Evolutionary conservation across 2,888 invertebrate genomes (phyloP).

Genomic region (Agonopterix alstromeriana): DNA sequence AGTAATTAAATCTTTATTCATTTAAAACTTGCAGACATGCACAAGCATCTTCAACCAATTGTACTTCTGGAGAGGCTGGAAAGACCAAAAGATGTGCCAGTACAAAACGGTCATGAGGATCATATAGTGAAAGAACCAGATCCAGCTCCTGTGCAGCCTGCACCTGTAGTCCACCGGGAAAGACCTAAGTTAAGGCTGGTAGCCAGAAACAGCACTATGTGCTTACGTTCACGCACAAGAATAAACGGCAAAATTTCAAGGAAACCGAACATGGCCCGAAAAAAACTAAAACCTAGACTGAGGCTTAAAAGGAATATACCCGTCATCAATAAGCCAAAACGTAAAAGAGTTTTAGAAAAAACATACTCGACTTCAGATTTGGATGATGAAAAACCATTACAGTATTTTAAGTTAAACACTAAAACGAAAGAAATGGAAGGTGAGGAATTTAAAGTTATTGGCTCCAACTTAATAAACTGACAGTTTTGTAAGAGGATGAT

Average conservation of each 20-base stretch:
- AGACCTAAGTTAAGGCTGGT: neutral
- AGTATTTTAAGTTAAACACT: neutral
- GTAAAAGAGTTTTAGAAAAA: neutral
- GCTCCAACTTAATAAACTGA: too few species aligned
- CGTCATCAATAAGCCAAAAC: neutral
- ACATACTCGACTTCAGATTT: neutral
- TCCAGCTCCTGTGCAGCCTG: too few species aligned
- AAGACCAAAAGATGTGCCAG: slow-evolving; percentile 24
- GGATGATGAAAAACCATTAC: neutral
- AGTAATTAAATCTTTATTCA: neutral
- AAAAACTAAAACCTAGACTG: neutral
- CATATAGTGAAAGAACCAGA: too few species aligned
- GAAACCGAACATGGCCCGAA: neutral
- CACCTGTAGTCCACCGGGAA: neutral
- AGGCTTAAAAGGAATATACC: too few species aligned
- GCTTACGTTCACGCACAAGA: neutral
- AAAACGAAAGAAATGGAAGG: too few species aligned
- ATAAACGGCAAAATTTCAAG: neutral
- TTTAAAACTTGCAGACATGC: slow-evolving; percentile 19
- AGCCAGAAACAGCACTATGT: neutral
- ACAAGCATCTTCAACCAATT: slow-evolving; percentile 22
- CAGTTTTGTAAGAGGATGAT: too few species aligned
- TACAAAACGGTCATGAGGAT: neutral
- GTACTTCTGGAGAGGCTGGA: slow-evolving; percentile 21
- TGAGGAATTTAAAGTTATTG: too few species aligned